A percentile compares a stretch with the other conserved stretches of the same genome.
Evolutionary conservation across 2,797 vertebrate species (phyloP).

Genomic region (Phataginus tricuspis): DNA sequence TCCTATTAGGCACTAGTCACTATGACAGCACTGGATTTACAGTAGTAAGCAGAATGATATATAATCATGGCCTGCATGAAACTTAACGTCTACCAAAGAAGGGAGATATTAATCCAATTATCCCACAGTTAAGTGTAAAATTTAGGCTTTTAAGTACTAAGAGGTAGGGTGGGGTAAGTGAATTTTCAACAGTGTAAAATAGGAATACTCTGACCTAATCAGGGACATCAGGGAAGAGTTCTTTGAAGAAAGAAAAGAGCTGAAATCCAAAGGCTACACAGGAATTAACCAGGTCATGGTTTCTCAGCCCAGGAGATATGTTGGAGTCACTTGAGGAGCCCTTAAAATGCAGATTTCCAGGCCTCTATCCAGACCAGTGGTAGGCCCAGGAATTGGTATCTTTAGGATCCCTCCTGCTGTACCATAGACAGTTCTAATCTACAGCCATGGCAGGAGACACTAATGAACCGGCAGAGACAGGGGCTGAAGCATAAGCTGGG

Average conservation of each 20-base stretch:
- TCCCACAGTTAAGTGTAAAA: neutral
- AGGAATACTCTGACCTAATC: neutral
- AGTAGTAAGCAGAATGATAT: neutral
- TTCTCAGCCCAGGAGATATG: neutral
- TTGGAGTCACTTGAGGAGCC: neutral
- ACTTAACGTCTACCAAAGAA: neutral
- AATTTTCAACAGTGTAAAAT: neutral
- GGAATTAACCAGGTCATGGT: neutral
- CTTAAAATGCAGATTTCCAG: neutral
- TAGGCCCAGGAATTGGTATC: neutral
- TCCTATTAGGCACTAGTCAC: neutral
- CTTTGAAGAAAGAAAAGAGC: neutral
- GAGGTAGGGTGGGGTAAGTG: neutral
- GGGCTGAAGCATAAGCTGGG: neutral
- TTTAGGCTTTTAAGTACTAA: neutral
- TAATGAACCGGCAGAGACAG: neutral
- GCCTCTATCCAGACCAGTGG: neutral
- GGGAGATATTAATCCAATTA: constrained; percentile 1
- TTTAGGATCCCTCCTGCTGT: neutral
- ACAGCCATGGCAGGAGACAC: neutral
- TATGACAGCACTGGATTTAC: neutral
- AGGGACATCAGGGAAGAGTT: neutral
- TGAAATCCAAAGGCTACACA: neutral
- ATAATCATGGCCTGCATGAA: neutral
- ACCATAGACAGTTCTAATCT: neutral